Conservation (phyloP, 2,888 invertebrate species). For the Leptopterna dolabrata region DNA sequence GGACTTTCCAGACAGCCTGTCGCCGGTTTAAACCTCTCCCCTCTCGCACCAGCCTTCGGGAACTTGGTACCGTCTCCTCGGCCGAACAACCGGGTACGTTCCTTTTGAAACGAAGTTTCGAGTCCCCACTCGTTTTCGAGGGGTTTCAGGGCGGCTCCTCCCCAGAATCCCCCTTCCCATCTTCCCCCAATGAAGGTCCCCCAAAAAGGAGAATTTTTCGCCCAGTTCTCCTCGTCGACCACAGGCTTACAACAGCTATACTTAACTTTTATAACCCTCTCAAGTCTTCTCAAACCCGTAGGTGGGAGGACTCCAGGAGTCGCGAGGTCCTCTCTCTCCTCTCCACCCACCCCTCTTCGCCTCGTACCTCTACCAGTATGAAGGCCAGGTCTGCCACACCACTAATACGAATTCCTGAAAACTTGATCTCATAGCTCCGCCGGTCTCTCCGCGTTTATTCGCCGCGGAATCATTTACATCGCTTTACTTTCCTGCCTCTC, state of each 20-base stretch:
- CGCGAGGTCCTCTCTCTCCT: slow-evolving; percentile 23
- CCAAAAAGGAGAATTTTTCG: slow-evolving; percentile 43
- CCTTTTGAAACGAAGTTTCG: slow-evolving; percentile 14
- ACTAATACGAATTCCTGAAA: slow-evolving; percentile 54
- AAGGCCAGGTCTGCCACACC: slow-evolving; percentile 48
- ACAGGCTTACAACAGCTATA: slow-evolving; percentile 22
- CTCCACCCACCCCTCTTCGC: neutral
- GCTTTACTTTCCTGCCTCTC: slow-evolving; percentile 7
- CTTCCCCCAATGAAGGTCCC: neutral
- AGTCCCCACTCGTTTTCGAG: slow-evolving; percentile 2
- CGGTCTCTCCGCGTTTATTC: slow-evolving; percentile 26
- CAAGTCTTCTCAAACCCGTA: neutral
- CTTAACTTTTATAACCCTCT: slow-evolving; percentile 46
- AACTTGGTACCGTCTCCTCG: neutral
- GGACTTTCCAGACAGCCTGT: slow-evolving; percentile 53
- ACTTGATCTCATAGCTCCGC: slow-evolving; percentile 51
- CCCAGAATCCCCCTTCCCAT: neutral
- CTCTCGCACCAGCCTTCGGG: neutral
- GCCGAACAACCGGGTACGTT: neutral
- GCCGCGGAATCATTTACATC: slow-evolving; percentile 29
- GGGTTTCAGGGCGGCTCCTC: neutral
- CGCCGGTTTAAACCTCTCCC: slow-evolving; percentile 10
- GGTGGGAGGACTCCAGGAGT: slow-evolving; percentile 23
- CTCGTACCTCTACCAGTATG: slow-evolving; percentile 17
- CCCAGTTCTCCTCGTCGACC: neutral